Base-by-base conservation (phyloP, 2,888 invertebrate species). In the Cheilosia vulpina region DNA sequence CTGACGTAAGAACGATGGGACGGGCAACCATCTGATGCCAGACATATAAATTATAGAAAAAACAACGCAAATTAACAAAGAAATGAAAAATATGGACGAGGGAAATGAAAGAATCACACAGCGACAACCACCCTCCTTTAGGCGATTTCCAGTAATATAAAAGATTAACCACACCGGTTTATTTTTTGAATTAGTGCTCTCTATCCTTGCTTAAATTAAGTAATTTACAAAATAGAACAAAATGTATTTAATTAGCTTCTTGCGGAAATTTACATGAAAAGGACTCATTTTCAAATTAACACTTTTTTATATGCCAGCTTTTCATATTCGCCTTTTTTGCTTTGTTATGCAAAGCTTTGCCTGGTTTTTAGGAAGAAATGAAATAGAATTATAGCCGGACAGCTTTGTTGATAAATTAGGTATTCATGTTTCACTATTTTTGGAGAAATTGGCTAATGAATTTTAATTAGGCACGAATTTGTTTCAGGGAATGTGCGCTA, bases 251-350 rank as follows among this genome's bases (percentile, higher is more conserved):
- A 75, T 75, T 75, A 65, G 57, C 55, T 75, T 27, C 38, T 58
- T 75, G 57, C 19, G 43, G 41, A 45, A 57, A 45, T 17, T 47
- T 57, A 41, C 75, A 57, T 38, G 41, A 47, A 45, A 27, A 15
- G 50, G 50, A 75, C 57, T 75, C 47, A 58, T 75, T 75, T 73
- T 73, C 63, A 55, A 55, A 63, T 63, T 73, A 63, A 53, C 75
- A 65, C 38, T 47, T 19, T 50, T 75, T 43, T 17, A 65, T 57
- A 50, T 38, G 19, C 41, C 34, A 19, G 50, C 6, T 45, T 43
- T n/a, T 41, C 66, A 24, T 2, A 15, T 65, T 52, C 5, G 47
- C 7, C 50, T 52, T 21, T 13, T 15, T 27, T n/a, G n/a, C 2
- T 52, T 53, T 41, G 53, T 17, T 62, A 62, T 31, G 38, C 53